Conservation (phyloP, 1,140 invertebrate species). For the Sminthurinus signatus region DNA sequence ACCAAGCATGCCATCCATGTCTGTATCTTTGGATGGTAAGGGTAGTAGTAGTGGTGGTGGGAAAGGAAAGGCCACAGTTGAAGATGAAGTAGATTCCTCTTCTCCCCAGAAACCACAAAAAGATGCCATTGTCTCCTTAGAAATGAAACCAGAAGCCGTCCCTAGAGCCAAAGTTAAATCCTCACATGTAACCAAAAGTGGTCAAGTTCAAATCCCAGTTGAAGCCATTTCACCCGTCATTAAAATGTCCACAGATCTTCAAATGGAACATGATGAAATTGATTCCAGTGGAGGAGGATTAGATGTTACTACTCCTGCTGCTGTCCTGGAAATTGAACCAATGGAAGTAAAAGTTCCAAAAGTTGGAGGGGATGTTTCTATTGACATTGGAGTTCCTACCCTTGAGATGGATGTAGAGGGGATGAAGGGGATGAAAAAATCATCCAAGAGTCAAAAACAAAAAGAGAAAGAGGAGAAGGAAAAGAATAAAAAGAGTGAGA, state of each 20-base stretch:
- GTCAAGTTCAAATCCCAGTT: conserved; percentile 9
- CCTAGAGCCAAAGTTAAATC: conserved; percentile 31
- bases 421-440: conserved; percentile 16
- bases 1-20: neutral
- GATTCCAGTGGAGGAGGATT: too few species aligned
- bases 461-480: conserved; percentile 48
- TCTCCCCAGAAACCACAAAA: too few species aligned
- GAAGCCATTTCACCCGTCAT: conserved; percentile 39
- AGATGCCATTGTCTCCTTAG: conserved; percentile 10
- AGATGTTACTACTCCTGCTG: conserved; percentile 6
- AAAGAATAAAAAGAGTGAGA: conserved; percentile 44
- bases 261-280: neutral
- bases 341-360: neutral
- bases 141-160: conserved; percentile 26
- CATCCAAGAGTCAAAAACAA: conserved; percentile 39
- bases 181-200: conserved; percentile 7
- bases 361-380: too few species aligned
- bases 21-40: neutral
- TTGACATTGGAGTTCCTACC: conserved; percentile 14
- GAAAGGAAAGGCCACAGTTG: too few species aligned
- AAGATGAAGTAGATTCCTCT: conserved; percentile 31
- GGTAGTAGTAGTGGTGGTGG: too few species aligned
- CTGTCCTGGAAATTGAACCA: conserved; percentile 19
- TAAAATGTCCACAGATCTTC: conserved; percentile 26
- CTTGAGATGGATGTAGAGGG: neutral